Evolutionary conservation across 2,888 invertebrate genomes (phyloP), one percentile per base, ranked within the genome.

Genomic region (Amphipoea oculea): DNA sequence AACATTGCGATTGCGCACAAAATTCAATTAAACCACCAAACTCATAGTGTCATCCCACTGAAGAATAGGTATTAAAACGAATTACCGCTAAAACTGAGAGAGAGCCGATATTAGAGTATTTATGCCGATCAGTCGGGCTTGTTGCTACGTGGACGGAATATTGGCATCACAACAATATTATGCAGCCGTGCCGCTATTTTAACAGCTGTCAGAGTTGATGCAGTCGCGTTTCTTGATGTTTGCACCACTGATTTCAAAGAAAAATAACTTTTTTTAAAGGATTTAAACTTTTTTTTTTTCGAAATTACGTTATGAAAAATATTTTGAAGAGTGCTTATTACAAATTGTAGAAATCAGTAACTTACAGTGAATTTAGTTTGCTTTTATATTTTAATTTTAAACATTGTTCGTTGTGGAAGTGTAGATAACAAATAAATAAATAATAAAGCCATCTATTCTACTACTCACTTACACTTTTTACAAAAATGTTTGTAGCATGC

Each of bases 61-160:
- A 77, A 76, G 73, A 48, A 67, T 54, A 29, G 57, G 68, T 66
- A 86, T 88, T 86, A 77, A 76, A 88, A 71, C 66, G 70, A 75
- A 87, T 82, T 87, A 85, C 68, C 70, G 62, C 65, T 82, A 60
- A 79, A 78, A 84, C 82, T 82, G 84, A 82, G 82, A 74, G 76
- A 86, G 67, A 76, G 78, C 76, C n/a, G 78, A 73, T 74, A 81
- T 82, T 86, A 86, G 82, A 75, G 89, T 90, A 91, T 92, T 92
- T 91, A 91, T 79, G 89, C 88, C 88, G 82, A 89, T 90, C 85
- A 88, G 83, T 82, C 86, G 85, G 85, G 81, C 83, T 79, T 79
- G 78, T 42, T 65, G 73, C 57, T 85, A 92, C 92, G 92, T 91
- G 93, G 86, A 84, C 79, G 74, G 89, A 90, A 91, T 92, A 87